Conservation (phyloP, 2,797 vertebrate species). For the Rhabdophis nuchalis region DNA sequence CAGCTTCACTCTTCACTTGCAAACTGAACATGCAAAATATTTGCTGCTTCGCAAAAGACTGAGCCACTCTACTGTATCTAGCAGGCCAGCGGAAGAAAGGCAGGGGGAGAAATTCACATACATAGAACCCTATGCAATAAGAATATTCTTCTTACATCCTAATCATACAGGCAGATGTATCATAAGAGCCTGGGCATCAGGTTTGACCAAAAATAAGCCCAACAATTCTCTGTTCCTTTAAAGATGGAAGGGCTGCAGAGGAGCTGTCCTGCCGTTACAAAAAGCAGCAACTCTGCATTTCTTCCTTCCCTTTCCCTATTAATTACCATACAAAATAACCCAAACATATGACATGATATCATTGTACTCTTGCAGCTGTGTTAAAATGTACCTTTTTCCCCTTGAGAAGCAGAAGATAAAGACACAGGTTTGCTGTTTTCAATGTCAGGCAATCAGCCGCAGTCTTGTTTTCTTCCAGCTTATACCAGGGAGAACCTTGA, state of each 20-base stretch:
- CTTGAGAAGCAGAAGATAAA: neutral
- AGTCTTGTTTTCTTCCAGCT: neutral
- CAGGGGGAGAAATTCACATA: neutral
- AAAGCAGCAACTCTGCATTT: neutral
- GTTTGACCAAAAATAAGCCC: neutral
- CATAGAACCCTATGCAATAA: neutral
- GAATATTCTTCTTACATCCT: neutral
- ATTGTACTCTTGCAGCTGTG: neutral
- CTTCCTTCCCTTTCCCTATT: neutral
- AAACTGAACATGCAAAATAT: neutral
- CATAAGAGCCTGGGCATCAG: neutral
- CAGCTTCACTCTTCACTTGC: neutral
- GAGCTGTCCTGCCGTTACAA: neutral
- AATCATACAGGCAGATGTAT: neutral
- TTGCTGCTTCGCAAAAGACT: neutral
- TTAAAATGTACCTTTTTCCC: neutral
- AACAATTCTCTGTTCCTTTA: neutral
- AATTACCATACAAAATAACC: neutral
- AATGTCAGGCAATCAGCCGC: neutral
- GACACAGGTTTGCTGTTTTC: neutral
- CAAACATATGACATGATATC: neutral
- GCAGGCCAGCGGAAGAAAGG: neutral
- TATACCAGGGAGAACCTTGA: neutral
- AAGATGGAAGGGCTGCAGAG: neutral
- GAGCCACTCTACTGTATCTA: neutral